Conservation (phyloP, 1,140 invertebrate genomes). For the Stenopsyche tienmushanensis region DNA sequence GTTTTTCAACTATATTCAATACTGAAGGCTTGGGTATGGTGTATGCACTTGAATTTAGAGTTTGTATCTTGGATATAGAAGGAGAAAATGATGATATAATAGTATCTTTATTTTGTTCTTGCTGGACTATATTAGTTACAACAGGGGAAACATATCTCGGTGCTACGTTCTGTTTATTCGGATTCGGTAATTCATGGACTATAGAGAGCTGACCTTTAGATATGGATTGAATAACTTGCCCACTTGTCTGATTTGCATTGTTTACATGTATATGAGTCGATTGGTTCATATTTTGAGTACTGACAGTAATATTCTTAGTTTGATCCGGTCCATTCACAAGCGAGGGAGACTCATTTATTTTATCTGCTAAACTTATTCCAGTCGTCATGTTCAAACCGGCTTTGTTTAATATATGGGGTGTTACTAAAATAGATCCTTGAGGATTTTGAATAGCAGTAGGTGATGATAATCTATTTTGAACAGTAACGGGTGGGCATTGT, state of each 20-base stretch:
- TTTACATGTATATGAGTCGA: slow-evolving; percentile 7
- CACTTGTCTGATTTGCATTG: neutral
- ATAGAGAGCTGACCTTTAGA: neutral
- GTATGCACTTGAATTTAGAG: slow-evolving; percentile 20
- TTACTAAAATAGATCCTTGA: slow-evolving; percentile 26
- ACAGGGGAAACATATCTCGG: slow-evolving; percentile 19
- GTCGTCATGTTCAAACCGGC: slow-evolving; percentile 8
- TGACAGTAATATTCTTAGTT: neutral
- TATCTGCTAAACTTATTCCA: slow-evolving; percentile 9
- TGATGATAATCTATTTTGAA: slow-evolving; percentile 52
- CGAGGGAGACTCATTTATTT: slow-evolving; percentile 7
- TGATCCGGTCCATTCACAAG: slow-evolving; percentile 28
- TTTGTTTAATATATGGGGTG: slow-evolving; percentile 25
- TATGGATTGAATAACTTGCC: neutral
- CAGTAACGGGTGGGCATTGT: slow-evolving; percentile 49
- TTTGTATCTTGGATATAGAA: slow-evolving; percentile 1
- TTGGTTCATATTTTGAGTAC: neutral
- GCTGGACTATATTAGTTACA: slow-evolving; percentile 2
- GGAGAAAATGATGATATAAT: neutral
- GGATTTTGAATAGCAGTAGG: slow-evolving; percentile 48
- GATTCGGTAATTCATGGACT: neutral
- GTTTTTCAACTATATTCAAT: slow-evolving; percentile 8
- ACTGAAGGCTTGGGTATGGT: slow-evolving; percentile 1
- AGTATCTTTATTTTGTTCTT: slow-evolving; percentile 23
- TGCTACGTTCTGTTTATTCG: slow-evolving; percentile 23